Evolutionary conservation across 2,113 vertebrate species (phyloP).

Genomic region (Brienomyrus brachyistius): DNA sequence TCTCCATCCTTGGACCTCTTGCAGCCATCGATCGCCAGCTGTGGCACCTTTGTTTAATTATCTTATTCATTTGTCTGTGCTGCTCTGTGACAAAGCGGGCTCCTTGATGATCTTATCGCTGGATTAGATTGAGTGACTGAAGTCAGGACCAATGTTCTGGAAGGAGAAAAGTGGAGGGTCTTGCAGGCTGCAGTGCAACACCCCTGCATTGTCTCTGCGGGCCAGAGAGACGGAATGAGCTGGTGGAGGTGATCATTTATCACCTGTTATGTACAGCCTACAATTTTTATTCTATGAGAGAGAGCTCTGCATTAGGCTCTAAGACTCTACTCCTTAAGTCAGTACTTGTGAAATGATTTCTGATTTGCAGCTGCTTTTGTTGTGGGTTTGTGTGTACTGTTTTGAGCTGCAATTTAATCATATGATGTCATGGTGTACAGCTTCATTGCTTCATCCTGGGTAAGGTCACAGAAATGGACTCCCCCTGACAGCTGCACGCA

Average conservation of each 20-base stretch:
- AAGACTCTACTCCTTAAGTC: not conserved
- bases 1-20: not conserved
- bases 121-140: constrained; percentile 26
- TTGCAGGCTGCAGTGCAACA: constrained; percentile 31
- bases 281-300: constrained; percentile 23
- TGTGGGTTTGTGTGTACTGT: not conserved
- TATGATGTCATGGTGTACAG: not conserved
- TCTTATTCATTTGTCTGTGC: not conserved
- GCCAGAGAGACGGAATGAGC: constrained; percentile 10
- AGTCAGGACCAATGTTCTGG: constrained; percentile 34
- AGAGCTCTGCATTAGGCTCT: not conserved
- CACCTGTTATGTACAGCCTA: constrained; percentile 29
- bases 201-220: constrained; percentile 41
- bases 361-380: not conserved
- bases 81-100: constrained; percentile 12
- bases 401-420: not conserved
- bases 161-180: constrained; percentile 35
- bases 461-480: constrained; percentile 12
- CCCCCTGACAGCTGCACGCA: not conserved
- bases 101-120: constrained; percentile 13
- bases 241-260: constrained; percentile 25
- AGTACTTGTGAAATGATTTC: not conserved
- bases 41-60: constrained; percentile 4
- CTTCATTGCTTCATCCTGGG: not conserved
- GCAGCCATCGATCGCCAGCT: not conserved